Evolutionary conservation across 2,113 vertebrate species (phyloP), one percentile per base, ranked within the genome.

Genomic region (Lepus europaeus): DNA sequence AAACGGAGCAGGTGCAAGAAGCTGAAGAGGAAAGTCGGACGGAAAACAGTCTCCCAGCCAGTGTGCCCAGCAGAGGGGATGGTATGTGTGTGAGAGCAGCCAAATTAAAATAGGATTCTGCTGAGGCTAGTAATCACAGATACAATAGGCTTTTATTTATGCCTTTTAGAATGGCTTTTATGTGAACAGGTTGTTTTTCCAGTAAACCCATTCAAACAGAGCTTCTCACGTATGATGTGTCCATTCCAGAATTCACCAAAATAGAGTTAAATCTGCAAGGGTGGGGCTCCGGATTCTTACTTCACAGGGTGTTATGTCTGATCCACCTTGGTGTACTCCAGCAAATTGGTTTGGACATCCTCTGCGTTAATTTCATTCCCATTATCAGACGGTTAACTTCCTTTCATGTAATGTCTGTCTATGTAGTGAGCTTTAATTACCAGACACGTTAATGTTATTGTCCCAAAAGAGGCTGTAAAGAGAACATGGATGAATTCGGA

Each of bases 31-130:
- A 98, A 53, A 98, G 33, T 94, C 94, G 74, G 85, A 87, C 56
- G 0, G 98, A 98, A 87, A 98, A 82, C 64, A 95, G 95, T 69
- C 87, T 97, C 0, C 93, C 98, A 95, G 92, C 97, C 96, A 98
- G 98, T 96, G 97, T 97, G 69, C 93, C 98, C 93, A 98, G 10
- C 96, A 98, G 98, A 97, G 98, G 95, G 33, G 98, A 98, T 82
- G 98, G 98, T 98, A 98, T 93, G 96, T 97, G 68, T 89, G 7
- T 70, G 74, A 72, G 33, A 68, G 63, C 17, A 25, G 3, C 39
- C 33, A 20, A 29, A 14, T 20, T 84, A 5, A 49, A 56, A 1
- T 64, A 69, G 51, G 33, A 3, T 93, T 95, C 72, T 91, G 6
- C 51, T 59, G 63, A 74, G n/a, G 11, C 31, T 22, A 6, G 9